Percentiles rank a stretch among this genome's conserved stretches.
phyloP scores from a whole-genome alignment of 2,797 vertebrate species.

The Margarornis squamiger region DNA sequence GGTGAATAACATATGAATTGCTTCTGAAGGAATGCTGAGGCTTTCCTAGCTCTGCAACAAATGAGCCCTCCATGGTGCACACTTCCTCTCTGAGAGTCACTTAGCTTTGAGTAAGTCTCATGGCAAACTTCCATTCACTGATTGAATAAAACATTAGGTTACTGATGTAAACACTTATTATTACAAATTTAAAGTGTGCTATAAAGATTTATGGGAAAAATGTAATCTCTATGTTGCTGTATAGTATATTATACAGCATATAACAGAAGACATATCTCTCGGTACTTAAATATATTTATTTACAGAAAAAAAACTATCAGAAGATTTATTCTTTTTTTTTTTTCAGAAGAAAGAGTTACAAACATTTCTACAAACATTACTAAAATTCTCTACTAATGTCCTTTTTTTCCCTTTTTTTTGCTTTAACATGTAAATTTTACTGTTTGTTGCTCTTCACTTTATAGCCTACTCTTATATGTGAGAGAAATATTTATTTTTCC shows the following conservation, averaged over 20 bases:
- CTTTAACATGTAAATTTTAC: not conserved
- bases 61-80: not conserved
- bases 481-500: not conserved
- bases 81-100: not conserved
- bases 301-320: not conserved
- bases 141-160: not conserved
- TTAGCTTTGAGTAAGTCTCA: not conserved
- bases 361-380: not conserved
- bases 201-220: not conserved
- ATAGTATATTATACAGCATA: not conserved
- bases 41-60: not conserved
- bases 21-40: not conserved
- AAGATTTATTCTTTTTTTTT: not conserved
- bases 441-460: not conserved
- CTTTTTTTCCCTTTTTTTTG: not conserved
- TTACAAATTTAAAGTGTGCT: not conserved
- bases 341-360: not conserved
- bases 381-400: not conserved
- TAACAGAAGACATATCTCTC: not conserved
- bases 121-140: not conserved
- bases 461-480: not conserved
- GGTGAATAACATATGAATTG: not conserved
- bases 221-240: not conserved
- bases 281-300: not conserved
- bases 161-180: not conserved